Base-by-base conservation (phyloP, 2,113 vertebrate genomes). In the Channa argus region DNA sequence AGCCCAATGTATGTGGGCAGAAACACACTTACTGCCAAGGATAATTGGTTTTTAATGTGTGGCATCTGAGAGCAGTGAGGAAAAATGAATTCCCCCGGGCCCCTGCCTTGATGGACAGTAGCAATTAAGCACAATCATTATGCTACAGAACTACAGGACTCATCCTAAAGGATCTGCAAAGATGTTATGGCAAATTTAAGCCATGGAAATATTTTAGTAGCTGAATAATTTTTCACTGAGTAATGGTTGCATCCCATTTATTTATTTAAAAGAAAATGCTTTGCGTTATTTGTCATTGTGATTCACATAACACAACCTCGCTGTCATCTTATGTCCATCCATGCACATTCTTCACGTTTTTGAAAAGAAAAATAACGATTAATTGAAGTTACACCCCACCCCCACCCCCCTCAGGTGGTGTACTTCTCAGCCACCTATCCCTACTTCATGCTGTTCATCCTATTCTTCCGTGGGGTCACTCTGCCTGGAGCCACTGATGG, bases 351-450 rank as follows among this genome's bases (percentile, higher is more conserved):
- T 24, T 24, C 24, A 1, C 24, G 24, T 24, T 24, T 24, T 24
- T 24, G 24, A 24, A 24, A 24, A 24, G 24, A 24, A 24, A 24
- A 24, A 24, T 24, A 24, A 24, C 1, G 24, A 24, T 24, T 24
- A 24, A 24, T 24, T 24, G 24, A 24, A 24, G 24, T 24, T 24
- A 24, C 24, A 1, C 33, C 14, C 5, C 43, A 34, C 12, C 9
- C 33, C 38, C 7, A 10, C 1, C 51, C 9, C 59, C 13, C 1
- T 4, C 65, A 98, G 96, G 96, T 98, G 63, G 96, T 98, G 70
- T 97, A 97, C 85, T 98, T 98, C 91, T 97, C 96, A 0, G 96
- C 96, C 39, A 98, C 96, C 1, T 98, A 97, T 58, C 96, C 96
- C 8, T 98, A 98, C 89, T 91, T 98, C 84, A 97, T 98, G 96